Evolutionary conservation across 2,888 invertebrate genomes (phyloP).

Genomic region (Perizoma affinitatum): DNA sequence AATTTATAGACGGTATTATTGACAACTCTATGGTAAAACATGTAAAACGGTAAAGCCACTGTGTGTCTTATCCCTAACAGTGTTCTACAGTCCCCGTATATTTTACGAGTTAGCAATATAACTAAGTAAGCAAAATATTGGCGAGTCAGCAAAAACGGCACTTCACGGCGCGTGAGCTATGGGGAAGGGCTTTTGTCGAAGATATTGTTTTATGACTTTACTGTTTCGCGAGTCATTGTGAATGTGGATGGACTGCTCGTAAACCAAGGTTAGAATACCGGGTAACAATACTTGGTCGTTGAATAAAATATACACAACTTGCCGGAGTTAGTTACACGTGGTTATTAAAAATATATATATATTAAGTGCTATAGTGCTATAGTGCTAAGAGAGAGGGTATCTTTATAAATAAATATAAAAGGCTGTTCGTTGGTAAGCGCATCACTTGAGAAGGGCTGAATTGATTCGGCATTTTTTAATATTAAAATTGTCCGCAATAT

Average conservation of each 20-base stretch:
- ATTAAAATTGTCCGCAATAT: too few relatives aligned
- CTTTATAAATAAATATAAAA: not conserved
- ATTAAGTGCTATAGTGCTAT: too few relatives aligned
- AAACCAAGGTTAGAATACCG: slow-evolving; percentile 13
- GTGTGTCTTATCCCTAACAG: slow-evolving; percentile 11
- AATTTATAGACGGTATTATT: too few relatives aligned
- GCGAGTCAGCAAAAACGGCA: slow-evolving; percentile 30
- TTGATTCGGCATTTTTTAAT: not conserved
- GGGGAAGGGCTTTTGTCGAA: slow-evolving; percentile 28
- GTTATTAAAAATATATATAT: too few relatives aligned
- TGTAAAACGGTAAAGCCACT: not conserved
- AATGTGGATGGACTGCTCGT: slow-evolving; percentile 23
- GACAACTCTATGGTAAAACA: too few relatives aligned
- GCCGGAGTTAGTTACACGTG: too few relatives aligned
- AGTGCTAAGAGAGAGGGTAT: not conserved
- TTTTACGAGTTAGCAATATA: slow-evolving; percentile 34
- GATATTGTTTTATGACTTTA: slow-evolving; percentile 31
- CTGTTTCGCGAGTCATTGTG: slow-evolving; percentile 27
- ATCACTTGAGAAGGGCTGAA: not conserved
- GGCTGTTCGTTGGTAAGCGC: too few relatives aligned
- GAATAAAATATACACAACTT: not conserved
- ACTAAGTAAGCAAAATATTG: slow-evolving; percentile 30
- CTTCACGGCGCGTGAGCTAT: slow-evolving; percentile 23
- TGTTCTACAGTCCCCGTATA: slow-evolving; percentile 15
- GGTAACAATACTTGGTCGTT: slow-evolving; percentile 1